These are phyloP conservation scores for Neosalanx taihuensis DNA, from an alignment of 2,797 vertebrate species.

Conservation along the genomic window DNA sequence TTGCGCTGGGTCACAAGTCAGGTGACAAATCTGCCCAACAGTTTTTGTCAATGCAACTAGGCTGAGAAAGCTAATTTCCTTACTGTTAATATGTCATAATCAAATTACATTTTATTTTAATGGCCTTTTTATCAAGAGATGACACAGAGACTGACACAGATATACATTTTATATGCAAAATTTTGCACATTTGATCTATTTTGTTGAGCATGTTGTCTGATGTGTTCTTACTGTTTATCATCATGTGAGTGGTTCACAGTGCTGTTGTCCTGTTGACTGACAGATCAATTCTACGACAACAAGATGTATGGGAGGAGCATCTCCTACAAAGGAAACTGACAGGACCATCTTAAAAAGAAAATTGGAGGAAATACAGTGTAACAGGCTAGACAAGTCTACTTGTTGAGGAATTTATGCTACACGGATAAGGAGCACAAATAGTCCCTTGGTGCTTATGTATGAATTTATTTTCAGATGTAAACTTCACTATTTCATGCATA, in stretches of 20 bases:
- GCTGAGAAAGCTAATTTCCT: no score
- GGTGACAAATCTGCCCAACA: neutral
- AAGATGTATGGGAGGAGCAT: neutral
- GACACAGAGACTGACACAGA: no score
- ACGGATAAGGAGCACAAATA: conserved; percentile 23
- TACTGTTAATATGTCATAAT: no score
- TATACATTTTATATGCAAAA: no score
- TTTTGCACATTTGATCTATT: no score
- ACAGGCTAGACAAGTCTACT: neutral
- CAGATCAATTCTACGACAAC: neutral
- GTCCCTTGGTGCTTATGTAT: conserved; percentile 72
- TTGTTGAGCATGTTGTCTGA: neutral
- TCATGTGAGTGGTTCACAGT: neutral
- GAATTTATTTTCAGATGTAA: conserved; percentile 99
- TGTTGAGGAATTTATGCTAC: neutral
- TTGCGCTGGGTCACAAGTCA: conserved; percentile 7
- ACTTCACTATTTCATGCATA: conserved; percentile 99
- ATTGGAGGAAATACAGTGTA: neutral
- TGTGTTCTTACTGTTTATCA: neutral
- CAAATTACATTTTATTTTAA: no score
- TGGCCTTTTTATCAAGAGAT: no score
- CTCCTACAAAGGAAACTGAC: neutral
- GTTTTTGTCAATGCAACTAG: no score
- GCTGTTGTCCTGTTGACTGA: conserved; percentile 1
- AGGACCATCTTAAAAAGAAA: neutral